Base-by-base conservation (phyloP, 2,888 invertebrate genomes). In the Brenthis daphne region DNA sequence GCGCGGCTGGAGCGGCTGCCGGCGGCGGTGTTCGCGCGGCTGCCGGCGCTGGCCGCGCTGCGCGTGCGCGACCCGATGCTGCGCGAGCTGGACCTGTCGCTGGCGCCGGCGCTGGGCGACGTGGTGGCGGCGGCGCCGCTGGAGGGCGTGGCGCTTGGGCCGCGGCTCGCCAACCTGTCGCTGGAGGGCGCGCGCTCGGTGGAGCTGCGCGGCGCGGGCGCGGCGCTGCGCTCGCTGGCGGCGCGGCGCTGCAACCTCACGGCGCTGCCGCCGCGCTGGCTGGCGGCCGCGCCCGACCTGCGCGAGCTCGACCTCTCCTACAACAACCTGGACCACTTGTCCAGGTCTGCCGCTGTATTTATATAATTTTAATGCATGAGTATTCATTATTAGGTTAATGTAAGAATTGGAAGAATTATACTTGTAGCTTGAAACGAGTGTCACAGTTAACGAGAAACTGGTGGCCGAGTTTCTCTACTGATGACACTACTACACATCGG, bases 81-180 rank as follows among this genome's bases (percentile, higher is more conserved):
- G 20, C 57, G 55, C 56, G 68, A 60, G 53, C 65, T 74, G 33
- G 73, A 72, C 50, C 54, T 74, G 8, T 13, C 58, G 50, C 67
- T 48, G 8, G 69, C 73, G 57, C 61, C 66, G 20, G 61, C 47
- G 51, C 74, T 76, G 24, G 65, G 67, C 16, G 68, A 54, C n/a
- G 72, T 71, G 14, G 8, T n/a, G 20, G 57, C 75, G 16, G 43
- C 6, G 24, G 76, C 73, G 43, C 76, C 74, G 48, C 68, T 76
- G 48, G 65, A 57, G 51, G 70, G 60, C 14, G 54, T 75, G 6
- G 37, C 64, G 50, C 56, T 68, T 58, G 73, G 70, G 13, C 66
- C 65, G n/a, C 37, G 64, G 29, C 67, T 76, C 12, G 64, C 53
- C 16, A 69, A 68, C 63, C 68, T 65, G 13, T 66, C 70, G 29